Conservation (phyloP, 2,797 vertebrate species). For the Sebastes diploproa region DNA sequence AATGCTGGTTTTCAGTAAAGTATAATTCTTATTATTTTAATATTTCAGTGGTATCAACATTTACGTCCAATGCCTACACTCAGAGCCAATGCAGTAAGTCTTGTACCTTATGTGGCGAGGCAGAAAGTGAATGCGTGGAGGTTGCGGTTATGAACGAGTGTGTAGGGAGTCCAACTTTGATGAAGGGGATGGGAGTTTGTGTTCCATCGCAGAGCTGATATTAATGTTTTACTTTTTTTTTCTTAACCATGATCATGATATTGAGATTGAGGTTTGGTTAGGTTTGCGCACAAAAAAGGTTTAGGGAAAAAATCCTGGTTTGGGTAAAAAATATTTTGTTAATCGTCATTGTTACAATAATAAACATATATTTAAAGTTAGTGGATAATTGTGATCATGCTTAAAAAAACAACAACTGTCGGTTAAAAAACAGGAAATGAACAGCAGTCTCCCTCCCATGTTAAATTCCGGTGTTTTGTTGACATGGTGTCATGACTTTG, state of each 20-base stretch:
- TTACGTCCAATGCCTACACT: not conserved
- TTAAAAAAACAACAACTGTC: not conserved
- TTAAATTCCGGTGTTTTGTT: not conserved
- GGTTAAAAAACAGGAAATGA: not conserved
- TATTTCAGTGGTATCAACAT: not conserved
- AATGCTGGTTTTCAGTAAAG: not conserved
- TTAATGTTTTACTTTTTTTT: not conserved
- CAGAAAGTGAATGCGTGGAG: not conserved
- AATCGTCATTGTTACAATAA: not conserved
- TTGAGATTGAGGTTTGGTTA: too few species aligned
- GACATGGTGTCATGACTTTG: not conserved
- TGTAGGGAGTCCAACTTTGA: not conserved
- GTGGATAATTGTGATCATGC: not conserved
- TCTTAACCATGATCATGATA: too few species aligned
- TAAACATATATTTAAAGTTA: not conserved
- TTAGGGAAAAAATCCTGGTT: not conserved
- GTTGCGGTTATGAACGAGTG: not conserved
- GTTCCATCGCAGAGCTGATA: not conserved
- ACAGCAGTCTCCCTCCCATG: not conserved
- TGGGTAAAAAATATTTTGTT: not conserved
- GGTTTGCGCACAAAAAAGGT: too few species aligned
- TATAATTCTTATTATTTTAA: too few species aligned
- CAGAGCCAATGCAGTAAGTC: not conserved
- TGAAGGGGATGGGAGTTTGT: not conserved
- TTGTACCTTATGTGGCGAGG: too few species aligned